Conservation (phyloP, 1,140 invertebrate genomes). For the Hydropsyche tenuis region DNA sequence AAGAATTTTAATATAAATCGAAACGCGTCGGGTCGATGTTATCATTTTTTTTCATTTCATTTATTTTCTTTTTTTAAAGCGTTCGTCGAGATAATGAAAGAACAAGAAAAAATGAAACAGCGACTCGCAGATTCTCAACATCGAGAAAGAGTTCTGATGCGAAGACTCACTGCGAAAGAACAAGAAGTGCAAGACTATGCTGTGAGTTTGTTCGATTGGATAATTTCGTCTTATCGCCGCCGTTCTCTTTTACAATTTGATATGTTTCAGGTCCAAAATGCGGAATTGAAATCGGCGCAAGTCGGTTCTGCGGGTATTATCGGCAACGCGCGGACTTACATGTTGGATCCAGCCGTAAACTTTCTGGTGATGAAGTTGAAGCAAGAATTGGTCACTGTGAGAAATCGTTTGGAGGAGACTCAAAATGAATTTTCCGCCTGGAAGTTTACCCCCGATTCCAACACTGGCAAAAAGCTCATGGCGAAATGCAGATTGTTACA, state of each 20-base stretch:
- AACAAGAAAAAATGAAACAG: slow-evolving; percentile 80
- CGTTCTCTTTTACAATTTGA: slow-evolving; percentile 29
- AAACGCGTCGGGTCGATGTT: no score
- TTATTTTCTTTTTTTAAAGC: slow-evolving; percentile 63
- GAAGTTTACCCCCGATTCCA: slow-evolving; percentile 98
- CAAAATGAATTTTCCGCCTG: slow-evolving; percentile 97
- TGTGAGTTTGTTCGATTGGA: slow-evolving; percentile 70
- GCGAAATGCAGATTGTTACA: slow-evolving; percentile 95
- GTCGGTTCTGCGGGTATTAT: slow-evolving; percentile 69
- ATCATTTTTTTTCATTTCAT: no score
- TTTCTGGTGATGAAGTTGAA: slow-evolving; percentile 90
- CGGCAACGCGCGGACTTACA: slow-evolving; percentile 74
- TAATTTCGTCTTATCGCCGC: neutral
- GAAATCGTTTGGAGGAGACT: slow-evolving; percentile 92
- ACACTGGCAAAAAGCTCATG: slow-evolving; percentile 97
- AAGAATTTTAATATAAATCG: no score
- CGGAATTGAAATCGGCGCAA: slow-evolving; percentile 85
- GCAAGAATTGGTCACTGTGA: slow-evolving; percentile 88
- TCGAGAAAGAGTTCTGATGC: slow-evolving; percentile 89
- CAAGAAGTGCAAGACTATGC: slow-evolving; percentile 96
- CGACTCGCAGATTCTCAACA: slow-evolving; percentile 85
- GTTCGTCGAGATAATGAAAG: slow-evolving; percentile 75
- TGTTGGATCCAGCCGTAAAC: slow-evolving; percentile 96
- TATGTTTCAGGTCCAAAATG: slow-evolving; percentile 85
- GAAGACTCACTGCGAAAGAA: slow-evolving; percentile 91